Evolutionary conservation across 2,797 vertebrate genomes (phyloP).

Genomic region (Carcharodon carcharias): DNA sequence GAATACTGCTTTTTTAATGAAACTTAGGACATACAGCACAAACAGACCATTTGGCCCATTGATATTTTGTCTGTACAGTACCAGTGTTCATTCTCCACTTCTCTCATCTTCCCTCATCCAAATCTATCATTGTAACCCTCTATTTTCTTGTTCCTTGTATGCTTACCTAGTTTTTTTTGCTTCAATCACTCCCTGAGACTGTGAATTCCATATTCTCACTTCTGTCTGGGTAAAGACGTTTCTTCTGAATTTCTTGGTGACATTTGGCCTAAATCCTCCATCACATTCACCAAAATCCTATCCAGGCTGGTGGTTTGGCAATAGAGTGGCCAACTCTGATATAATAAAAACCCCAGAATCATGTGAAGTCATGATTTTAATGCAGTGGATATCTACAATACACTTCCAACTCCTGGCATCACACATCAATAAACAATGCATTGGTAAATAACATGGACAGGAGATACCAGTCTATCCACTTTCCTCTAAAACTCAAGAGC

Average conservation of each 20-base stretch:
- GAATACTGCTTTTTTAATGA: no score
- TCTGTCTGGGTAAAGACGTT: not conserved
- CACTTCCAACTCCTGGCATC: not conserved
- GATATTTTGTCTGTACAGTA: no score
- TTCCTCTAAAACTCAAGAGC: not conserved
- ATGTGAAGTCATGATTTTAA: not conserved
- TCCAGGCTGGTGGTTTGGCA: no score
- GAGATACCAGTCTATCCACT: not conserved
- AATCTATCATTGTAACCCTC: no score
- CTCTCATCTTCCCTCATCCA: no score
- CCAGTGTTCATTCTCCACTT: no score
- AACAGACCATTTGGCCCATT: no score
- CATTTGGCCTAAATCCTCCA: not conserved
- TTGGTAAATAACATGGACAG: not conserved
- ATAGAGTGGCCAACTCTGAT: no score
- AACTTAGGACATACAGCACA: no score
- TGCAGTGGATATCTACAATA: not conserved
- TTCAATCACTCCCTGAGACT: not conserved
- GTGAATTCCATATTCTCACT: not conserved
- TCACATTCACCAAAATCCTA: no score
- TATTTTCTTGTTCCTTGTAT: not conserved
- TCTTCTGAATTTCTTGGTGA: not conserved
- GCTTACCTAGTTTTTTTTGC: not conserved
- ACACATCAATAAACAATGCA: not conserved
- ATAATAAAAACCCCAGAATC: not conserved